These are phyloP conservation scores for Micropoecilia bifurca DNA, from an alignment of 2,797 vertebrate genomes.

Conservation along the genomic window DNA sequence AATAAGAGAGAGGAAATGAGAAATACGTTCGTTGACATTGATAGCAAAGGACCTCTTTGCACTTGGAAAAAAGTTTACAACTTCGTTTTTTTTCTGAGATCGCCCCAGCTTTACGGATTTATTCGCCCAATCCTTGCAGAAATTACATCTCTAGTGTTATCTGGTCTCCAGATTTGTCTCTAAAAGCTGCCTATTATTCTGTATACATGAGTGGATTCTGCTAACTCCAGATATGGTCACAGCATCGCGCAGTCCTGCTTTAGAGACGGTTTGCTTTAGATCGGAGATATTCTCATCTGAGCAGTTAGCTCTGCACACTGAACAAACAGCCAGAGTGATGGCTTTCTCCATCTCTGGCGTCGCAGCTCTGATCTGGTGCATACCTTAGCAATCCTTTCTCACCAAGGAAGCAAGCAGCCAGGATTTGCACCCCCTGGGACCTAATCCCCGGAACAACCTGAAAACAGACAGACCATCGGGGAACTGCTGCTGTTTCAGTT, in stretches of 20 bases:
- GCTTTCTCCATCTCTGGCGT: constrained; percentile 67
- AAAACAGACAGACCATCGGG: constrained; percentile 76
- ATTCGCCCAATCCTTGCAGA: constrained; percentile 29
- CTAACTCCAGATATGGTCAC: constrained; percentile 66
- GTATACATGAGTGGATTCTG: constrained; percentile 39
- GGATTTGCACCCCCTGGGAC: constrained; percentile 80
- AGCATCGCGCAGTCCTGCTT: constrained; percentile 33
- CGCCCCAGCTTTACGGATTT: constrained; percentile 22
- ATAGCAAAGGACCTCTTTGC: constrained; percentile 56
- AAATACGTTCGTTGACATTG: constrained; percentile 69
- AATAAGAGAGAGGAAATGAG: constrained; percentile 72
- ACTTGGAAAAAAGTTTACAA: constrained; percentile 59
- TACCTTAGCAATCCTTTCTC: constrained; percentile 83
- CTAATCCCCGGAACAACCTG: constrained; percentile 83
- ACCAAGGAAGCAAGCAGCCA: constrained; percentile 73
- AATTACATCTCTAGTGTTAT: constrained; percentile 35
- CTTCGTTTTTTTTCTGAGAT: constrained; percentile 34
- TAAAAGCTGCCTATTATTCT: constrained; percentile 29
- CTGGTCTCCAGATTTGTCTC: constrained; percentile 50
- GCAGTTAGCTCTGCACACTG: constrained; percentile 36
- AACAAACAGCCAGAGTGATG: constrained; percentile 28
- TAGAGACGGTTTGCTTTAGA: constrained; percentile 63
- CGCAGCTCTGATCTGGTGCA: constrained; percentile 78
- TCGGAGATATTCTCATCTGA: constrained; percentile 59
- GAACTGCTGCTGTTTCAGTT: constrained; percentile 68